These are phyloP conservation scores for Akabosia matsudoensis DNA, from an alignment of 1,140 invertebrate species.

Conservation along the genomic window DNA sequence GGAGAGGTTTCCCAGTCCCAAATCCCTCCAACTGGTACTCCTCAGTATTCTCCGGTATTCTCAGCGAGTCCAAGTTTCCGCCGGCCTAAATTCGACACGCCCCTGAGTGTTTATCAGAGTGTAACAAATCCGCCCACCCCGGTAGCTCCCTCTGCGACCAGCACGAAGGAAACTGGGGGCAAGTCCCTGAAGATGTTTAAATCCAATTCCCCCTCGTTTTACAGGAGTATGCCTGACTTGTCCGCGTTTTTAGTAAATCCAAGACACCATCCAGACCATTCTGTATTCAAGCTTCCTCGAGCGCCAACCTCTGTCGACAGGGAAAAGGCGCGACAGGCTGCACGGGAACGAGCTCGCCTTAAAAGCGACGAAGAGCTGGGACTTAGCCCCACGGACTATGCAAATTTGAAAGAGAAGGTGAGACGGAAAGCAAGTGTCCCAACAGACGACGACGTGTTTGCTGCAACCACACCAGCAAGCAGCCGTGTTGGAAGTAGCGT, in stretches of 20 bases:
- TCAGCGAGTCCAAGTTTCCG: conserved; percentile 38
- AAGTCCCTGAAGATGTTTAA: conserved; percentile 12
- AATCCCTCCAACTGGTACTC: not conserved
- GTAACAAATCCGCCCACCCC: conserved; percentile 44
- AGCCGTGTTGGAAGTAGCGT: not conserved
- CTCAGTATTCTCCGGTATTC: conserved; percentile 40
- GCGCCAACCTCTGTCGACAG: conserved; percentile 55
- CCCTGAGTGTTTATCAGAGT: conserved; percentile 35
- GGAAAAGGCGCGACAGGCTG: conserved; percentile 60
- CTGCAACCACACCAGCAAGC: not conserved
- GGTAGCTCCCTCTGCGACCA: not conserved
- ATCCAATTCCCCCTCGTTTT: conserved; percentile 41
- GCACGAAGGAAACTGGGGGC: not conserved
- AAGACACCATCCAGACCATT: not conserved
- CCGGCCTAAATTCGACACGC: conserved; percentile 40
- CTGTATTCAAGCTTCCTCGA: too few species aligned
- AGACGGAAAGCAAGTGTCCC: conserved; percentile 55
- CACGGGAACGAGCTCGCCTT: conserved; percentile 63
- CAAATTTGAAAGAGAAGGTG: conserved; percentile 57
- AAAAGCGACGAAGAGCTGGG: conserved; percentile 70
- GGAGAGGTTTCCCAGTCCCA: not conserved
- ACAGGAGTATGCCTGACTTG: conserved; percentile 45
- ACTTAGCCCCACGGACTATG: conserved; percentile 67
- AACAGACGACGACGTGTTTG: conserved; percentile 37
- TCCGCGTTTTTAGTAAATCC: not conserved